Base-by-base conservation (phyloP, 2,797 vertebrate genomes). In the Antennarius maculatus region DNA sequence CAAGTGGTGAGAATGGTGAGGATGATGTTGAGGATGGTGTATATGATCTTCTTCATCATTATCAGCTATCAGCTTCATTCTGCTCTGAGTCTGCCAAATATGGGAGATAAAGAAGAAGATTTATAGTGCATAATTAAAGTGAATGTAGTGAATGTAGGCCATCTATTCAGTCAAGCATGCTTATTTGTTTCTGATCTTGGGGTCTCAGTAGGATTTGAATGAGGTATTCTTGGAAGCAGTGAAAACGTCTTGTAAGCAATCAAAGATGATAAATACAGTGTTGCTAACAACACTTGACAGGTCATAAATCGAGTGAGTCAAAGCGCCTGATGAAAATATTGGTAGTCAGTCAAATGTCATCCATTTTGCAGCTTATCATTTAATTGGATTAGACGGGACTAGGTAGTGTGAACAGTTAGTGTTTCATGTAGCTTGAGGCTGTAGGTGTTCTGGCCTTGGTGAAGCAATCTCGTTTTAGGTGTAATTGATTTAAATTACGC, bases 41-140 rank as follows among this genome's bases (percentile, higher is more conserved):
- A 94, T 93, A 80, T 96, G 89, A 23, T 96, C 96, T 54, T 98
- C 97, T 18, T 97, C 96, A 0, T 97, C 96, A 89, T 93, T 96
- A 86, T 98, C 97, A 0, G 96, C 93, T 86, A 97, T 96, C 81
- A 98, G 85, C 86, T 98, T 98, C 97, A 98, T 98, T 82, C 97
- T 94, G 82, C 95, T 99, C 75, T 99, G 97, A 18, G 96, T 98
- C 97, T 99, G 80, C 45, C 53, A 70, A 71, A 60, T 52, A 50
- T 34, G 71, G n/a, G 37, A 61, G 47, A 77, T 46, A 76, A 71
- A 59, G 15, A 64, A 66, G 23, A 74, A 47, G 3, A 55, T 52
- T 37, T 67, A 66, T 27, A 47, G 69, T 10, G 2, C 13, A 42
- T 54, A 71, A 68, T 74, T 76, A 69, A 18, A 68, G 59, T 31